Percentiles rank a stretch among this genome's conserved stretches.
phyloP scores from a whole-genome alignment of 2,797 vertebrate genomes.

The Malurus splendens region DNA sequence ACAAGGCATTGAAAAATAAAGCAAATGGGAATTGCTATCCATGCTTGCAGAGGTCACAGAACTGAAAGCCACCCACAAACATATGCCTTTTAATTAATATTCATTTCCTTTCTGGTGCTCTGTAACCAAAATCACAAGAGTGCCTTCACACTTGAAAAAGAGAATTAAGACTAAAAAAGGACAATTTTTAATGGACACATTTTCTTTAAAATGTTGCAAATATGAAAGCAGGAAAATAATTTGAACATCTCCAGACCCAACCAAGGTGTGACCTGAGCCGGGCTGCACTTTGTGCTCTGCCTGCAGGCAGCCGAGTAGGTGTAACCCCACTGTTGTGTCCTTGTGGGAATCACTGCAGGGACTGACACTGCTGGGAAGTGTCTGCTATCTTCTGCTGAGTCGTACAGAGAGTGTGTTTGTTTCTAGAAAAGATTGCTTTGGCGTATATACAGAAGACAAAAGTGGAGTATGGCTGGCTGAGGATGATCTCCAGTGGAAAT shows the following conservation, averaged over 20 bases:
- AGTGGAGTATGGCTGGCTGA: neutral
- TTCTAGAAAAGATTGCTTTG: neutral
- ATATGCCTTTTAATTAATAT: neutral
- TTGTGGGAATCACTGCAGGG: neutral
- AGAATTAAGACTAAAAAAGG: neutral
- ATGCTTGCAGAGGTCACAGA: neutral
- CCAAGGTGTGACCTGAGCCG: neutral
- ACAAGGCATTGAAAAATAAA: neutral
- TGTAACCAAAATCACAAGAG: neutral
- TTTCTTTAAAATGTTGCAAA: neutral
- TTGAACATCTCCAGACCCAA: fast-evolving
- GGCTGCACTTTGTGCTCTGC: neutral
- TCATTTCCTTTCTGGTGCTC: neutral
- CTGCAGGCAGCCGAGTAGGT: neutral
- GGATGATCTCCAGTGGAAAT: neutral
- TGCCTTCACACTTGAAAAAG: neutral
- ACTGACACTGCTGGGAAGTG: fast-evolving
- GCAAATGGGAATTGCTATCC: neutral
- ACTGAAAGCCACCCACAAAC: neutral
- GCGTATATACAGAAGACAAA: neutral
- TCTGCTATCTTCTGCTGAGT: neutral
- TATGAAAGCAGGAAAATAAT: neutral
- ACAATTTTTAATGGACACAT: neutral
- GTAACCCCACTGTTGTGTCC: neutral
- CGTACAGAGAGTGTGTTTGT: neutral